Evolutionary conservation across 2,888 invertebrate genomes (phyloP).

Genomic region (Halictus ligatus): DNA sequence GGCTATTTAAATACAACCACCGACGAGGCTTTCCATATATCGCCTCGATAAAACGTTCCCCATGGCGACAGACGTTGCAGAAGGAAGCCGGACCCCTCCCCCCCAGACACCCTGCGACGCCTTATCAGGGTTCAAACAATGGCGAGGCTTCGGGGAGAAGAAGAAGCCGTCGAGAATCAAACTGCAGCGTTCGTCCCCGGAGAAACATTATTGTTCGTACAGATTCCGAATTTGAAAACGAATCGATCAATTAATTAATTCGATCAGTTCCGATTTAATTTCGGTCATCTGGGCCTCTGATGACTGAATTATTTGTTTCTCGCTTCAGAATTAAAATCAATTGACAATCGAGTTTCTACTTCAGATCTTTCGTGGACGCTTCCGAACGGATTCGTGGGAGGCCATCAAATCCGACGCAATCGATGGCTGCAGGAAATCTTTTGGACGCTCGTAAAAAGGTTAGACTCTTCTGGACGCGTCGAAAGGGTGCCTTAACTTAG

Average conservation of each 20-base stretch:
- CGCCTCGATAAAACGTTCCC: conserved; percentile 33
- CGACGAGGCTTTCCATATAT: conserved; percentile 52
- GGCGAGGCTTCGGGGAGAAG: conserved; percentile 13
- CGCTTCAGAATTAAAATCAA: too few species aligned
- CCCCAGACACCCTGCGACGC: background rate
- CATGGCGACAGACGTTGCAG: conserved; percentile 30
- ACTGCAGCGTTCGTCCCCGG: background rate
- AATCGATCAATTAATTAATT: background rate
- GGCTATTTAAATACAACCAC: conserved; percentile 77
- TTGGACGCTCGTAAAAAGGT: background rate
- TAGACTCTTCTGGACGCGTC: background rate
- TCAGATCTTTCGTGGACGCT: background rate
- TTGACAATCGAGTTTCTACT: too few species aligned
- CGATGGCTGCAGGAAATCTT: background rate
- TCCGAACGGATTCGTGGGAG: background rate
- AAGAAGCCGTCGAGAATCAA: conserved; percentile 4
- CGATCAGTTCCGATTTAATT: too few species aligned
- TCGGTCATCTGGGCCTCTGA: too few species aligned
- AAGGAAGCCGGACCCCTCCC: background rate
- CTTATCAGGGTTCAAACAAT: conserved; percentile 19
- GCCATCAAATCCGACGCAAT: background rate
- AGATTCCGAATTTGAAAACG: background rate
- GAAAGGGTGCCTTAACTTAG: background rate
- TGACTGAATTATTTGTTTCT: too few species aligned
- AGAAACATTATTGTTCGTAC: background rate